Conservation (phyloP, 2,888 invertebrate genomes). For the Caenorhabditis sp. region DNA sequence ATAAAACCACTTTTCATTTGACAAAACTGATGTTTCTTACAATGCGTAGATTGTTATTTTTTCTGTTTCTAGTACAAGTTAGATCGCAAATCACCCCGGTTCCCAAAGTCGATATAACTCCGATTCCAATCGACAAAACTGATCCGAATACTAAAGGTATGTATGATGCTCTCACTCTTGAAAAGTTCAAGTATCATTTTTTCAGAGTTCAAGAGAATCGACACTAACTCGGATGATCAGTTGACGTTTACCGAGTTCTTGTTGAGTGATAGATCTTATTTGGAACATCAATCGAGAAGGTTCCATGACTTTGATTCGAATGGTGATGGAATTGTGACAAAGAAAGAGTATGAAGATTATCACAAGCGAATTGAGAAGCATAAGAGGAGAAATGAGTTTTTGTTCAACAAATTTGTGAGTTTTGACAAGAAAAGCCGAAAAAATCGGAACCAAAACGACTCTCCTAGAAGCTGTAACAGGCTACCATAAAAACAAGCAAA, state of each 20-base stretch:
- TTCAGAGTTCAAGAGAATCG: constrained; percentile 64
- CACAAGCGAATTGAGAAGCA: constrained; percentile 54
- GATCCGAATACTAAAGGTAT: constrained; percentile 63
- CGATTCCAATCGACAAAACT: constrained; percentile 62
- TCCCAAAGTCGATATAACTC: constrained; percentile 59
- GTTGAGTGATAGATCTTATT: constrained; percentile 61
- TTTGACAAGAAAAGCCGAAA: not conserved
- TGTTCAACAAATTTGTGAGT: constrained; percentile 41
- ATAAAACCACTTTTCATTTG: too few species aligned
- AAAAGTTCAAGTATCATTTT: too few species aligned
- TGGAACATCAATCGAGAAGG: constrained; percentile 51
- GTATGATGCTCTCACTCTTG: too few species aligned
- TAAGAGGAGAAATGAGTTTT: constrained; percentile 30
- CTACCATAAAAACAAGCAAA: too few species aligned
- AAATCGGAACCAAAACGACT: not conserved
- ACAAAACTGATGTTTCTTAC: not conserved
- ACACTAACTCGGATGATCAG: constrained; percentile 57
- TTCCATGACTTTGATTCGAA: constrained; percentile 46
- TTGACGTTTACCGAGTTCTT: constrained; percentile 67
- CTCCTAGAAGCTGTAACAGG: too few species aligned
- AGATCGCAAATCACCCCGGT: constrained; percentile 36
- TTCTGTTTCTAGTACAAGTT: not conserved
- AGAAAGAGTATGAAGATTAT: constrained; percentile 61
- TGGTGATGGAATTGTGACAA: constrained; percentile 58
- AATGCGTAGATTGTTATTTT: not conserved